A percentile compares a stretch with the other conserved stretches of the same genome.
Evolutionary conservation across 2,113 vertebrate genomes (phyloP).

Genomic region (Parus major): DNA sequence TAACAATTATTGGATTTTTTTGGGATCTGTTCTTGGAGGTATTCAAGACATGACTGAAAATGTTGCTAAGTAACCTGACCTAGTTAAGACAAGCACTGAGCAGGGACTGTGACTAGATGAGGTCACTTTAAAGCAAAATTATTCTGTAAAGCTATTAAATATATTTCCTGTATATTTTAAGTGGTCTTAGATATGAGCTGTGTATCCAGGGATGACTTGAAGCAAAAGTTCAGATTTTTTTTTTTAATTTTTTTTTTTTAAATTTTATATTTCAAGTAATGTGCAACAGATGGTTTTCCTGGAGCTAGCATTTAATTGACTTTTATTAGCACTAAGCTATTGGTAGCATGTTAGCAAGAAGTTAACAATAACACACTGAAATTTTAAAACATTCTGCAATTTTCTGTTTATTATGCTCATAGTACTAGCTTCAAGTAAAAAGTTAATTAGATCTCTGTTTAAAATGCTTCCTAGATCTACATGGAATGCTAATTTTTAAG

Average conservation of each 20-base stretch:
- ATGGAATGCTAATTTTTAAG: neutral
- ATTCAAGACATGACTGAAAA: neutral
- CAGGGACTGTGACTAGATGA: neutral
- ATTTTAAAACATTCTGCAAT: neutral
- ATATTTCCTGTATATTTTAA: neutral
- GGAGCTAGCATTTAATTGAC: constrained; percentile 7
- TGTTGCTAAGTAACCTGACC: neutral
- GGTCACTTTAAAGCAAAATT: neutral
- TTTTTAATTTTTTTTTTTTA: neutral
- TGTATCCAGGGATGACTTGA: neutral
- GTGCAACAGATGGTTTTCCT: constrained; percentile 11
- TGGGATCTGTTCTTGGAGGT: neutral
- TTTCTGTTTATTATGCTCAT: neutral
- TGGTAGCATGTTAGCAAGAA: neutral
- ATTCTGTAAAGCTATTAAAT: neutral
- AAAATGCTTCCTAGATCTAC: neutral
- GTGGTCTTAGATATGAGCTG: neutral
- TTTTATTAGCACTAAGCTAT: neutral
- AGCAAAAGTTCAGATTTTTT: neutral
- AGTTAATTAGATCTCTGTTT: neutral
- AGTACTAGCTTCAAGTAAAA: neutral
- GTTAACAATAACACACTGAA: neutral
- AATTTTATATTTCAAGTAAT: neutral
- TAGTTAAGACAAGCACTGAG: neutral
- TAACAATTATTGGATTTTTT: neutral